Base-by-base conservation (phyloP, 2,113 vertebrate species). In the Pomatostomus ruficeps region DNA sequence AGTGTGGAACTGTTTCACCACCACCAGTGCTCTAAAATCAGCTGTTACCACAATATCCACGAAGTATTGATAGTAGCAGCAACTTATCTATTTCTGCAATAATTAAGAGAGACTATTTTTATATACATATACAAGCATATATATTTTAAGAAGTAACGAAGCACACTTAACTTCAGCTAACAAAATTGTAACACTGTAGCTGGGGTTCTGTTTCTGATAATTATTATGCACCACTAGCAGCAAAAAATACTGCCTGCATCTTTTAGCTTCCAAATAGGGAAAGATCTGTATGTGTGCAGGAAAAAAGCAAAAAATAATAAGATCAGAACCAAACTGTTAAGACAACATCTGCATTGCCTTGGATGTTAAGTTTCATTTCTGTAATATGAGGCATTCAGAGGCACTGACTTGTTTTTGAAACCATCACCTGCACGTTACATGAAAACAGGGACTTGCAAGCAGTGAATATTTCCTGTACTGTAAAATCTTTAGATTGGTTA, bases 101-200 rank as follows among this genome's bases (percentile, higher is more conserved):
- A 97, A 97, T 94, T 91, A 89, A 93, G 77, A 96, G 87, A 90
- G 36, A 95, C 40, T 95, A 96, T 97, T 95, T 97, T 95, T 96
- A 62, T 97, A 97, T 83, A 88, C 13, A 1, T 95, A 58, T 94
- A 89, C 62, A 88, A 85, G 40, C 78, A 88, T 89, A 89, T 96
- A 58, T 93, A 94, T 95, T 95, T 96, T 95, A 91, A 91, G 85
- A 93, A 92, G 58, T 70, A 91, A 85, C 36, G 92, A 90, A 96
- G 88, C 93, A 95, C 95, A 95, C 85, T 93, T 95, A 92, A 93
- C 61, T 91, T 97, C 82, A 80, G 75, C 82, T 95, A 92, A 92
- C 57, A 85, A 91, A 92, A 91, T 88, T 2, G 63, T 91, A 89
- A 89, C 80, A 49, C 49, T 73, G 58, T 94, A 91, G 88, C 93